A percentile compares a stretch with the other conserved stretches of the same genome.
These are phyloP conservation scores for Bolinopsis microptera DNA, from an alignment of 37 sponge, comb jelly and placozoan genomes.

Conservation along the genomic window DNA sequence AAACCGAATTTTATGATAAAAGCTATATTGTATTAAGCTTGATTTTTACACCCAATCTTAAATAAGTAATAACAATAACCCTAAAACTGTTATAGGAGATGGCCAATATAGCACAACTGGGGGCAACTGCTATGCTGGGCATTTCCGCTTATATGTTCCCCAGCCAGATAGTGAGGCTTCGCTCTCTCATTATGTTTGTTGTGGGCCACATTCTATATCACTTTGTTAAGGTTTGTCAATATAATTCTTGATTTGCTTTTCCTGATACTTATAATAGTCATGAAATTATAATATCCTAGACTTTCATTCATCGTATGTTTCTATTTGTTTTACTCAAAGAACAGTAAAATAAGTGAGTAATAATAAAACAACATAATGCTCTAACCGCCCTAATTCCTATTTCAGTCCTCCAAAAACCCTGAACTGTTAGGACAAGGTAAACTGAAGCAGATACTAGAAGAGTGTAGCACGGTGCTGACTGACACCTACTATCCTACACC, in stretches of 20 bases:
- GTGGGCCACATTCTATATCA: conserved; percentile 32
- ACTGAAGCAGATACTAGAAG: conserved; percentile 13
- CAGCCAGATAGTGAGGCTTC: conserved; percentile 7
- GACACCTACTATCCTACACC: conserved; percentile 52
- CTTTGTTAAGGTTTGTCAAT: conserved; percentile 14
- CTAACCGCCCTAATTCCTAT: too few species aligned
- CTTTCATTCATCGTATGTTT: too few species aligned
- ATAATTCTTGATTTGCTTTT: not conserved
- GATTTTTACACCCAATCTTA: too few species aligned
- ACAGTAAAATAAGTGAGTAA: too few species aligned
- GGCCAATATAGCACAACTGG: conserved; percentile 45
- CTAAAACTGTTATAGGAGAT: not conserved
- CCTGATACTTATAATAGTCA: too few species aligned
- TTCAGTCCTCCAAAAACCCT: conserved; percentile 57
- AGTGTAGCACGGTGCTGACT: conserved; percentile 22
- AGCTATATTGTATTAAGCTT: too few species aligned
- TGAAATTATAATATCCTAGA: too few species aligned
- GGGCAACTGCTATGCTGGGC: conserved; percentile 46
- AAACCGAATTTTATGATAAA: too few species aligned
- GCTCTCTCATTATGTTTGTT: conserved; percentile 22
- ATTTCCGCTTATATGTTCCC: conserved; percentile 49
- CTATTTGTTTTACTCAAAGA: too few species aligned
- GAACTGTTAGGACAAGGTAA: conserved; percentile 39
- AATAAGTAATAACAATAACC: too few species aligned
- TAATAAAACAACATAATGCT: too few species aligned